Evolutionary conservation across 2,888 invertebrate genomes (phyloP).

Genomic region (Marasmarcha lunaedactyla): DNA sequence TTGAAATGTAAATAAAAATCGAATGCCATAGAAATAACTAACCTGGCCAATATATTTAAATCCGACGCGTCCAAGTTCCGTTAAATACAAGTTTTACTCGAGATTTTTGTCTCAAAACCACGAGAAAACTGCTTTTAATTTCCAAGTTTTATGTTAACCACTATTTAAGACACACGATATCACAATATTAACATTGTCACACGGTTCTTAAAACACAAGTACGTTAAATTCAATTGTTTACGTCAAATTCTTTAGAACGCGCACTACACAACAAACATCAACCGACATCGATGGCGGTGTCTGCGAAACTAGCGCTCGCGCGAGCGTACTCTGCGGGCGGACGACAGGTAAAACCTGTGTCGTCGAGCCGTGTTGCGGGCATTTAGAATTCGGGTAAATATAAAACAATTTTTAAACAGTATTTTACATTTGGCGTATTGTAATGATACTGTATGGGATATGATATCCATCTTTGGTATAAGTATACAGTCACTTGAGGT

Average conservation of each 20-base stretch:
- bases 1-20: no score
- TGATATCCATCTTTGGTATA: no score
- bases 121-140: slow-evolving; percentile 33
- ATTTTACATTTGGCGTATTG: no score
- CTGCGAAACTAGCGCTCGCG: slow-evolving; percentile 37
- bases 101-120: slow-evolving; percentile 46
- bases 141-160: slow-evolving; percentile 24
- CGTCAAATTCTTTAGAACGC: slow-evolving; percentile 42
- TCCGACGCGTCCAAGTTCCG: slow-evolving; percentile 45
- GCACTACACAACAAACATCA: slow-evolving; percentile 27
- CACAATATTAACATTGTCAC: slow-evolving; percentile 40
- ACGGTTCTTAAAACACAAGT: slow-evolving; percentile 8
- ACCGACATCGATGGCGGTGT: slow-evolving; percentile 21
- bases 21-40: slow-evolving; percentile 49
- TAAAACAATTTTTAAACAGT: no score
- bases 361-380: no score
- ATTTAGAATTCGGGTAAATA: no score
- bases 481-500: no score
- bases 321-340: slow-evolving; percentile 4
- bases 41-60: slow-evolving; percentile 46
- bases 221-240: slow-evolving; percentile 14
- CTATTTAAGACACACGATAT: slow-evolving; percentile 26
- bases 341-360: no score
- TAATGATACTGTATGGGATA: no score
- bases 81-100: slow-evolving; percentile 45